Evolutionary conservation across 2,797 vertebrate genomes (phyloP).

Genomic region (Varecia variegata): DNA sequence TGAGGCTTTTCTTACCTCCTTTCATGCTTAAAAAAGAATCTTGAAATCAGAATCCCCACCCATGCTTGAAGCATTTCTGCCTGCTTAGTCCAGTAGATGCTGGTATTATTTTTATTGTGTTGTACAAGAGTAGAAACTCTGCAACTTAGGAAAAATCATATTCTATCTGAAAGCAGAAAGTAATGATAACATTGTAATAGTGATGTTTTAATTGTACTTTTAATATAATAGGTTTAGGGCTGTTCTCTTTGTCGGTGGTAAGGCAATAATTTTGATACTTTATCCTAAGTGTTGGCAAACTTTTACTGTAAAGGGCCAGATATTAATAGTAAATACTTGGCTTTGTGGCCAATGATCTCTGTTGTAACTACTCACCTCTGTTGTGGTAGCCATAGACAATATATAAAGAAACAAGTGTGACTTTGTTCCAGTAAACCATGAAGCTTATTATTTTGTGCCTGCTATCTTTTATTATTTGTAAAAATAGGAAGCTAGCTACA

Average conservation of each 20-base stretch:
- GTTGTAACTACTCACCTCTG: not conserved
- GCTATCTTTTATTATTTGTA: not conserved
- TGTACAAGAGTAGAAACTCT: not conserved
- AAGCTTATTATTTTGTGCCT: not conserved
- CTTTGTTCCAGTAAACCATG: not conserved
- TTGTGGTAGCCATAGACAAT: fast-evolving
- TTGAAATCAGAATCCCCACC: too few species aligned
- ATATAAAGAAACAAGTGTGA: not conserved
- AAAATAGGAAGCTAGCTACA: not conserved
- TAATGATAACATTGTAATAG: not conserved
- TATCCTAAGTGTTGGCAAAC: not conserved
- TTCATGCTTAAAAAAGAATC: too few species aligned
- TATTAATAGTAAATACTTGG: not conserved
- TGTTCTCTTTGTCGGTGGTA: not conserved
- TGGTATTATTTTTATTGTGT: not conserved
- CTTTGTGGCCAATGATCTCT: not conserved
- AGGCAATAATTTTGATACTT: not conserved
- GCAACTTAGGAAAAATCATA: not conserved
- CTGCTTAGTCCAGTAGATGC: not conserved
- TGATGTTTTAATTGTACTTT: not conserved
- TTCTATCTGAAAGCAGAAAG: not conserved
- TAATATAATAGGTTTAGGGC: not conserved
- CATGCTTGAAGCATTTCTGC: not conserved
- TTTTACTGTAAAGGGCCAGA: not conserved
- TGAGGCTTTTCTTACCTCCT: too few species aligned